A percentile compares a stretch with the other conserved stretches of the same genome.
phyloP scores from a whole-genome alignment of 37 sponge, comb jelly and placozoan genomes.

The Oscarella lobularis region DNA sequence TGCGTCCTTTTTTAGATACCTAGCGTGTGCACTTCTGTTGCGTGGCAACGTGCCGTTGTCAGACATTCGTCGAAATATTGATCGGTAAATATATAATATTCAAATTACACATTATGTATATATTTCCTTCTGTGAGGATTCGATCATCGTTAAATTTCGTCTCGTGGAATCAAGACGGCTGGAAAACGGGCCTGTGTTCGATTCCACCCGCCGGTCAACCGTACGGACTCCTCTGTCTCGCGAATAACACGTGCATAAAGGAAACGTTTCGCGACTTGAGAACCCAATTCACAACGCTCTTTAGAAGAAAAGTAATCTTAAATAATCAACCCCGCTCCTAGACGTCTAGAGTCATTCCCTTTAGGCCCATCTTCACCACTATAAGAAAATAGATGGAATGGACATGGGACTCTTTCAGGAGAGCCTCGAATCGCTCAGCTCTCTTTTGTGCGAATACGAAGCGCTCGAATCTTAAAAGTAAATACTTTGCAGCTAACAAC shows the following conservation, averaged over 20 bases:
- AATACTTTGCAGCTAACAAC: too few relatives aligned
- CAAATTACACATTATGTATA: constrained; percentile 3
- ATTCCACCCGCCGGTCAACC: constrained; percentile 85
- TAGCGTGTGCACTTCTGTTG: constrained; percentile 96
- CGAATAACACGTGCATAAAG: constrained; percentile 88
- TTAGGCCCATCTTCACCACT: constrained; percentile 96
- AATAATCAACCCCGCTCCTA: neutral
- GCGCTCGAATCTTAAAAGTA: constrained; percentile 35
- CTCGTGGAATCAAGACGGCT: constrained; percentile 96
- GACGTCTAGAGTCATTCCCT: neutral
- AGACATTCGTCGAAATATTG: constrained; percentile 87
- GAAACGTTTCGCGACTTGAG: constrained; percentile 45
- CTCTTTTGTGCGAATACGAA: constrained; percentile 59
- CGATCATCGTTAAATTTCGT: constrained; percentile 70
- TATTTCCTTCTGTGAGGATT: too few relatives aligned
- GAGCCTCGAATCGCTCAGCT: constrained; percentile 53
- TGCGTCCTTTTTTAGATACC: constrained; percentile 30
- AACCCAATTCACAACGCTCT: constrained; percentile 68
- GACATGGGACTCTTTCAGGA: constrained; percentile 51
- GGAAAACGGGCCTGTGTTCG: constrained; percentile 97
- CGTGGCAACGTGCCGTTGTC: constrained; percentile 87
- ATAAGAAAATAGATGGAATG: constrained; percentile 89
- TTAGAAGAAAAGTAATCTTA: constrained; percentile 70
- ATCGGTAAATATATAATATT: constrained; percentile 26
- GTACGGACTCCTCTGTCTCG: constrained; percentile 74